A percentile compares a stretch with the other conserved stretches of the same genome.
These are phyloP conservation scores for Alviniconcha marisindica DNA, from an alignment of 1,140 invertebrate genomes.

Conservation along the genomic window DNA sequence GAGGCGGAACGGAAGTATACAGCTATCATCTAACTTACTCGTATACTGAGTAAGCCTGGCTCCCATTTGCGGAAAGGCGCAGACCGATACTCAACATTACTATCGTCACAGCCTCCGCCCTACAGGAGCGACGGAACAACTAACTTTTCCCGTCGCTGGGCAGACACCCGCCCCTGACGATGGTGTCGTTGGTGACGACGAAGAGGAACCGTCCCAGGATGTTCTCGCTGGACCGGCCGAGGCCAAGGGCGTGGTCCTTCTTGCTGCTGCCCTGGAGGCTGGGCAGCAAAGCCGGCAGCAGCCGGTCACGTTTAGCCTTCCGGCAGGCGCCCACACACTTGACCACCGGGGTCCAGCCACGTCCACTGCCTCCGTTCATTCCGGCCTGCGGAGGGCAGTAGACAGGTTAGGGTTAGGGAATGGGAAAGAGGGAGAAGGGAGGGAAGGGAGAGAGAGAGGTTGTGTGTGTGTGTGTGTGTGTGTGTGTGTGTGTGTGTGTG, in stretches of 20 bases:
- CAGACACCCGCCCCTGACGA: slow-evolving; percentile 56
- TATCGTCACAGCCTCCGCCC: too few species aligned
- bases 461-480: too few species aligned
- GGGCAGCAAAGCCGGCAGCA: neutral
- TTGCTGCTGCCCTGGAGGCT: slow-evolving; percentile 4
- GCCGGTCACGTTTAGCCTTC: neutral
- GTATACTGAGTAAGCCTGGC: neutral
- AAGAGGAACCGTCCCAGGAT: slow-evolving; percentile 55
- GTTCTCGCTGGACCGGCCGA: slow-evolving; percentile 48
- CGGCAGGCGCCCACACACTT: slow-evolving; percentile 13
- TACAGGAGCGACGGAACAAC: neutral
- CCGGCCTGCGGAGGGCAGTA: slow-evolving; percentile 53
- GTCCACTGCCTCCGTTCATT: slow-evolving; percentile 57
- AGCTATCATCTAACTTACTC: neutral
- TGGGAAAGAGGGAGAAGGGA: too few species aligned
- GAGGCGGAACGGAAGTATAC: neutral
- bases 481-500: too few species aligned
- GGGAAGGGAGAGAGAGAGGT: too few species aligned
- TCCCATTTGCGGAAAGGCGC: too few species aligned
- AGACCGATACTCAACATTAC: too few species aligned
- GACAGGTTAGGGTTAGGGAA: too few species aligned
- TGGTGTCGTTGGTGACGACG: slow-evolving; percentile 44
- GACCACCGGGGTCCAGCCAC: slow-evolving; percentile 56
- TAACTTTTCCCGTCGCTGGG: neutral
- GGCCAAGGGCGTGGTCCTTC: neutral